phyloP scores from a whole-genome alignment of 2,113 vertebrate species.

The Chaetura pelagica region DNA sequence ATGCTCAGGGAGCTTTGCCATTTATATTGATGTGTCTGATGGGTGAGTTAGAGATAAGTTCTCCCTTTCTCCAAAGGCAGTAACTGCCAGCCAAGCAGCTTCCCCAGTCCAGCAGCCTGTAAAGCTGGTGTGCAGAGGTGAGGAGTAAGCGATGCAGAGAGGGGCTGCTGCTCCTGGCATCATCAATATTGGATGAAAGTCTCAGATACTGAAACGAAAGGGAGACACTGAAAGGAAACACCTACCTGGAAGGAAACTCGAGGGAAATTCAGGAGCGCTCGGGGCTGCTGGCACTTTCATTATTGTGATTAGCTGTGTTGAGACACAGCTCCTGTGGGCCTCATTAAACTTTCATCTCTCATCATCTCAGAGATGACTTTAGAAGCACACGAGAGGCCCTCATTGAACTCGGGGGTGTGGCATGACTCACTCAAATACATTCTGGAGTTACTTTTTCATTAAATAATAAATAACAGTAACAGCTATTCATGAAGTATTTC shows the following conservation, averaged over 20 bases:
- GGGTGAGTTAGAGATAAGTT: neutral
- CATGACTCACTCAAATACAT: neutral
- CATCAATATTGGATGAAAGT: neutral
- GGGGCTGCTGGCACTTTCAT: neutral
- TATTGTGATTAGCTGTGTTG: neutral
- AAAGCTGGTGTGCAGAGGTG: neutral
- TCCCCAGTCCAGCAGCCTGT: accelerated
- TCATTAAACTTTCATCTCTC: conserved; percentile 16
- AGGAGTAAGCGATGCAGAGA: neutral
- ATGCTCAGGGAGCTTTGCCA: neutral
- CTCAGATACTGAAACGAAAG: neutral
- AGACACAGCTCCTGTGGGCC: neutral
- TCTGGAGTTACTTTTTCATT: neutral
- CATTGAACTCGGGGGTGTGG: neutral
- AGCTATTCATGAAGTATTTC: neutral
- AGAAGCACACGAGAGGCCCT: neutral
- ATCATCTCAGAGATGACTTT: neutral
- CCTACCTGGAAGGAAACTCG: neutral
- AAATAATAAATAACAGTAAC: conserved; percentile 26
- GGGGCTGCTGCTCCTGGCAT: neutral
- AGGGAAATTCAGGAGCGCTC: neutral
- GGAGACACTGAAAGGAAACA: neutral
- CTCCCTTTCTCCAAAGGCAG: no score
- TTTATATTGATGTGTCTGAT: accelerated
- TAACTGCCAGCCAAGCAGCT: neutral